Evolutionary conservation across 2,113 vertebrate genomes (phyloP).

Genomic region (Callithrix jacchus): DNA sequence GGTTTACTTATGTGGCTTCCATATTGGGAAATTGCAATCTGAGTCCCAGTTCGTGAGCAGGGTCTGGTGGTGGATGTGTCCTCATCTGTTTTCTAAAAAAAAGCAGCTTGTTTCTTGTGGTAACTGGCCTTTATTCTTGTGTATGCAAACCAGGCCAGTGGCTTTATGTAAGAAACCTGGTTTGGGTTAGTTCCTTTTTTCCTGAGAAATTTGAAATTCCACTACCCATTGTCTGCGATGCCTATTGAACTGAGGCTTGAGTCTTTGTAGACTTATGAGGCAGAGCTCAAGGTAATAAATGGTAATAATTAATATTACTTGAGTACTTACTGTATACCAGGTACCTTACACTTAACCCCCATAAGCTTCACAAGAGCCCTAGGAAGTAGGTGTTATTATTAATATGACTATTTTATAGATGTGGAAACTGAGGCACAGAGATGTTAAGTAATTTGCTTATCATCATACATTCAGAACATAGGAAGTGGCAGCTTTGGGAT

Average conservation of each 20-base stretch:
- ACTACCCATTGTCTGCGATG: neutral
- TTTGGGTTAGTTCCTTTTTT: neutral
- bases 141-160: neutral
- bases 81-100: neutral
- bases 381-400: neutral
- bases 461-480: neutral
- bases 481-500: neutral
- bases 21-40: neutral
- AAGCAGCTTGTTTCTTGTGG: neutral
- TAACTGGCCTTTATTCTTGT: neutral
- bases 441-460: neutral
- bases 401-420: neutral
- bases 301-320: neutral
- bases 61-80: neutral
- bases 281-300: neutral
- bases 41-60: neutral
- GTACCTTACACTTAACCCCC: neutral
- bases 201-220: neutral
- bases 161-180: neutral
- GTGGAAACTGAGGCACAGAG: neutral
- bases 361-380: neutral
- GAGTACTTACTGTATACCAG: neutral
- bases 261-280: neutral
- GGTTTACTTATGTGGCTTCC: neutral
- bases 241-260: neutral